These are phyloP conservation scores for Trachops cirrhosus DNA, from an alignment of 2,797 vertebrate species.

Conservation along the genomic window DNA sequence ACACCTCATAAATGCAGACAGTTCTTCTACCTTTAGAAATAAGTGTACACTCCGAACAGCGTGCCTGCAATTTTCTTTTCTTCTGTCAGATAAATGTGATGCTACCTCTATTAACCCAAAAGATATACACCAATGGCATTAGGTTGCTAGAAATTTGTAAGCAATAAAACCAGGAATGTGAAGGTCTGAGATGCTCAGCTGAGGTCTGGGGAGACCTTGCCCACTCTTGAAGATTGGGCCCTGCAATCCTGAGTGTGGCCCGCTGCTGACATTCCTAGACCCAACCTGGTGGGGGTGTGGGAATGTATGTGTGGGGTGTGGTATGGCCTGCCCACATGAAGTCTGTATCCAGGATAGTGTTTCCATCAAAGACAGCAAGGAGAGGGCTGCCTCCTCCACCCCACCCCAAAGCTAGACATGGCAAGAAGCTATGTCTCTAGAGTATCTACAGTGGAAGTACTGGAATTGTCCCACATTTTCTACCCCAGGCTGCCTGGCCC, in stretches of 20 bases:
- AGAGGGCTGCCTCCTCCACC: background rate
- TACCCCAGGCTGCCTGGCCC: background rate
- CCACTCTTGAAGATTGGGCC: background rate
- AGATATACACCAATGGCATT: background rate
- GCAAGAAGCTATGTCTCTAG: background rate
- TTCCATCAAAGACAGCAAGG: background rate
- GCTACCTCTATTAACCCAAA: background rate
- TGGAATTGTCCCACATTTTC: background rate
- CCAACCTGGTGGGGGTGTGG: background rate
- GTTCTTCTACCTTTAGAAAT: background rate
- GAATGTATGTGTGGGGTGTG: too few species aligned
- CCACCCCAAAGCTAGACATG: too few species aligned
- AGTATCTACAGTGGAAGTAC: background rate
- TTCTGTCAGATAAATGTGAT: background rate
- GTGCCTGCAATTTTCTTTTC: background rate
- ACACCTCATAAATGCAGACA: background rate
- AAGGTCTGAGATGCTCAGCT: background rate
- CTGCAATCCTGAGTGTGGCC: background rate
- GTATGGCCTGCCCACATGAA: background rate
- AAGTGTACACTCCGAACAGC: background rate
- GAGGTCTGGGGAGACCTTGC: background rate
- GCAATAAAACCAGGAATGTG: background rate
- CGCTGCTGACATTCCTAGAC: background rate
- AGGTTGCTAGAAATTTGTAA: background rate
- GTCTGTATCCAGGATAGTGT: background rate